Conservation (phyloP, 2,888 invertebrate genomes). For the Parelbella ahira region DNA sequence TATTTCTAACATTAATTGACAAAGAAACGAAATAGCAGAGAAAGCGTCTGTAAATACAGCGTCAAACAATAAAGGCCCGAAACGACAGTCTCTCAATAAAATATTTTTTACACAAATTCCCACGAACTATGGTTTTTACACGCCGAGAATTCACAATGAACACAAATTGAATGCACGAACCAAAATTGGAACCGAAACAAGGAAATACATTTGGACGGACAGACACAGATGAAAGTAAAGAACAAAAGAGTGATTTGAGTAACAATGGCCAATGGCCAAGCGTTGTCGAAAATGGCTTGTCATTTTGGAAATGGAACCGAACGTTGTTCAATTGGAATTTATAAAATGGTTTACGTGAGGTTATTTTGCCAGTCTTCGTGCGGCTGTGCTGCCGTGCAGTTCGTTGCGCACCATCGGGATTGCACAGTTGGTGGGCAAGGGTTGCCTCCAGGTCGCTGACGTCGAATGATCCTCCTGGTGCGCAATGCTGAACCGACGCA, state of each 20-base stretch:
- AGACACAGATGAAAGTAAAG: conserved; percentile 62
- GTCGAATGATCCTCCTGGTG: conserved; percentile 87
- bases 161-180: conserved; percentile 33
- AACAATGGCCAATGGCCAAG: conserved; percentile 31
- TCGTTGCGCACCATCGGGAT: conserved; percentile 93
- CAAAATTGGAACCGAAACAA: conserved; percentile 39
- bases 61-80: conserved; percentile 51
- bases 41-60: conserved; percentile 67
- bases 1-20: conserved; percentile 56
- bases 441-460: conserved; percentile 88
- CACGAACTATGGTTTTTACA: conserved; percentile 53
- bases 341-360: conserved; percentile 58
- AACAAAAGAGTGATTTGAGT: conserved; percentile 31
- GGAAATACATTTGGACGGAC: conserved; percentile 69
- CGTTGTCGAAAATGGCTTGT: conserved; percentile 28
- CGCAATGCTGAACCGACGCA: conserved; percentile 94
- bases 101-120: conserved; percentile 64
- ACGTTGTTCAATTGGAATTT: conserved; percentile 17
- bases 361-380: conserved; percentile 65
- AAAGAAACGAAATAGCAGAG: conserved; percentile 47
- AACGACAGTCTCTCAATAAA: conserved; percentile 66
- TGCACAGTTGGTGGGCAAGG: conserved; percentile 91
- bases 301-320: conserved; percentile 29
- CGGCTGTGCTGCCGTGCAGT: conserved; percentile 52
- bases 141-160: conserved; percentile 53